phyloP scores from a whole-genome alignment of 1,140 invertebrate species.

The Dufourea novaeangliae region DNA sequence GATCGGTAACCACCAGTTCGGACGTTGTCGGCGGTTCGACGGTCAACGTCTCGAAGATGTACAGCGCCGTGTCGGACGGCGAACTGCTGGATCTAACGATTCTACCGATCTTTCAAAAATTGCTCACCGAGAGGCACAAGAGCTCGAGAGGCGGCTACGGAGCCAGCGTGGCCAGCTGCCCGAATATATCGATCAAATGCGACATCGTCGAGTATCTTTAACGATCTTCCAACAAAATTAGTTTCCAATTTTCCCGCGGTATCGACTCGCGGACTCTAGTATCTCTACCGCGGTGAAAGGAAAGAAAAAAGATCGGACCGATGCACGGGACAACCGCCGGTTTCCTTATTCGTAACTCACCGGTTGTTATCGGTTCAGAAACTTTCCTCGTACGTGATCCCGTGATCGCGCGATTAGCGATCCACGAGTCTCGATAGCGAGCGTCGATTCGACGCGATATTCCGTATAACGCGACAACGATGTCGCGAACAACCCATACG shows the following conservation, averaged over 20 bases:
- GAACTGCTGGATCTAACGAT: constrained; percentile 91
- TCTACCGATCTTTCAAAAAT: constrained; percentile 94
- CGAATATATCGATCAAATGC: constrained; percentile 97
- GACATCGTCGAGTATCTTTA: constrained; percentile 97
- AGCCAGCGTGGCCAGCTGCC: constrained; percentile 92
- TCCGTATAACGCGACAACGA: not conserved
- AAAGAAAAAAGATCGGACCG: not conserved
- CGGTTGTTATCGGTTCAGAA: not conserved
- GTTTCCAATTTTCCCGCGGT: constrained; percentile 16
- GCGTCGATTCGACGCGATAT: too few species aligned
- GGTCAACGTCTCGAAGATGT: constrained; percentile 84
- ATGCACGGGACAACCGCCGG: not conserved
- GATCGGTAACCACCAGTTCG: constrained; percentile 59
- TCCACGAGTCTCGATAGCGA: too few species aligned
- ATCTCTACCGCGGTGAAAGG: not conserved
- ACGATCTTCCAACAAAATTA: constrained; percentile 59
- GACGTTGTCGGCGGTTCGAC: constrained; percentile 73
- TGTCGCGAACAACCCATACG: not conserved
- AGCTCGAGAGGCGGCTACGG: constrained; percentile 84
- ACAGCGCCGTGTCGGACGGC: constrained; percentile 91
- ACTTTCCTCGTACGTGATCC: too few species aligned
- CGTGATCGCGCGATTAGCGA: too few species aligned
- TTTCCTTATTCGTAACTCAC: not conserved
- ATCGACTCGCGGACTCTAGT: not conserved
- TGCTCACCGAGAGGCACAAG: constrained; percentile 90